Conservation (phyloP, 2,797 vertebrate genomes). For the Rhincodon typus region DNA sequence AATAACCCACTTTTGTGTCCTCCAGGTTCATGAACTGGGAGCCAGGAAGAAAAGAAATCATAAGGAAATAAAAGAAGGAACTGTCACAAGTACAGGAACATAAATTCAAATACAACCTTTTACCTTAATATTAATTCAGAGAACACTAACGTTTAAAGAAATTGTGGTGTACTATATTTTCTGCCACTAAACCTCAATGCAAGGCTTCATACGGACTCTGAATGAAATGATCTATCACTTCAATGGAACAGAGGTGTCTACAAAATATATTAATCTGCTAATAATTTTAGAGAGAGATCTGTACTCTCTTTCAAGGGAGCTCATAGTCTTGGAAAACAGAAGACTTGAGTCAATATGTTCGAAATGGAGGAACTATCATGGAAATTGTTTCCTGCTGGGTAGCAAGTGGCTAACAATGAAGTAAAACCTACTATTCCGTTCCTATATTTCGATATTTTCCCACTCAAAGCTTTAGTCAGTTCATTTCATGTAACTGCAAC, state of each 20-base stretch:
- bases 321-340: neutral
- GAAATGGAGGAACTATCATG: neutral
- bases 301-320: neutral
- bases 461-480: neutral
- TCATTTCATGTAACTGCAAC: neutral
- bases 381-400: neutral
- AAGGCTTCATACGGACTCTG: neutral
- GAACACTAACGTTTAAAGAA: neutral
- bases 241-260: neutral
- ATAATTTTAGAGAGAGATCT: neutral
- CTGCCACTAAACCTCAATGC: neutral
- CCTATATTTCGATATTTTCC: neutral
- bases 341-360: neutral
- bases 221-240: neutral
- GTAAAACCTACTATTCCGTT: neutral
- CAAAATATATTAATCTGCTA: neutral
- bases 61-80: neutral
- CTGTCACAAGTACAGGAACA: neutral
- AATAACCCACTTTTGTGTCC: neutral
- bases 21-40: neutral
- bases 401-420: neutral
- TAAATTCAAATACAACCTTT: neutral
- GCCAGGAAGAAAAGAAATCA: neutral
- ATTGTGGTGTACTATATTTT: neutral
- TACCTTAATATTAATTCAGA: neutral